These are phyloP conservation scores for Laupala kohalensis DNA, from an alignment of 1,140 invertebrate species.

Conservation along the genomic window DNA sequence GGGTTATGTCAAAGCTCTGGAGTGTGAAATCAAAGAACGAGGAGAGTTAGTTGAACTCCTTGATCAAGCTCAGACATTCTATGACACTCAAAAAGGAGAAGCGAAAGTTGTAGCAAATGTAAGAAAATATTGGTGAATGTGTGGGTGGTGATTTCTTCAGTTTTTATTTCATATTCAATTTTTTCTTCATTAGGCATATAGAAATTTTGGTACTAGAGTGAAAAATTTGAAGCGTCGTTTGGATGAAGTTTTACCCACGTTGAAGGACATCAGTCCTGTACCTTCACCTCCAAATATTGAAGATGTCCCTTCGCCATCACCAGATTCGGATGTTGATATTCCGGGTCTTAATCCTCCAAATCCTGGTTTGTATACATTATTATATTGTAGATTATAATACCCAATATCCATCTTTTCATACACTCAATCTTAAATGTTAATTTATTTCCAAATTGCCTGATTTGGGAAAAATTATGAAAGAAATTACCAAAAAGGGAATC, in stretches of 20 bases:
- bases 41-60: constrained; percentile 58
- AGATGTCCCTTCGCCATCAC: constrained; percentile 72
- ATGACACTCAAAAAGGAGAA: constrained; percentile 77
- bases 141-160: neutral
- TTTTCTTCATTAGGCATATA: constrained; percentile 59
- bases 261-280: constrained; percentile 41
- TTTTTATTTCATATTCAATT: neutral
- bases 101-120: constrained; percentile 87
- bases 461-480: no score
- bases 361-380: neutral
- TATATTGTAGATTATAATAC: no score
- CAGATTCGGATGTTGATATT: constrained; percentile 61
- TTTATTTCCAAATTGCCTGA: no score
- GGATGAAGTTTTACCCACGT: constrained; percentile 52
- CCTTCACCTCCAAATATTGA: constrained; percentile 51
- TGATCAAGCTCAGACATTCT: constrained; percentile 70
- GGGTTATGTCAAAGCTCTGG: constrained; percentile 62
- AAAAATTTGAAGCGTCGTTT: constrained; percentile 72
- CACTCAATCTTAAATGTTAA: no score
- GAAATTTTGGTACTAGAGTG: constrained; percentile 76
- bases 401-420: no score
- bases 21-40: constrained; percentile 69
- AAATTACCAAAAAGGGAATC: no score
- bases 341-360: constrained; percentile 32
- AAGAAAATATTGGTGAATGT: constrained; percentile 32